phyloP scores from a whole-genome alignment of 2,888 invertebrate species.

The Drosophila infuscata region DNA sequence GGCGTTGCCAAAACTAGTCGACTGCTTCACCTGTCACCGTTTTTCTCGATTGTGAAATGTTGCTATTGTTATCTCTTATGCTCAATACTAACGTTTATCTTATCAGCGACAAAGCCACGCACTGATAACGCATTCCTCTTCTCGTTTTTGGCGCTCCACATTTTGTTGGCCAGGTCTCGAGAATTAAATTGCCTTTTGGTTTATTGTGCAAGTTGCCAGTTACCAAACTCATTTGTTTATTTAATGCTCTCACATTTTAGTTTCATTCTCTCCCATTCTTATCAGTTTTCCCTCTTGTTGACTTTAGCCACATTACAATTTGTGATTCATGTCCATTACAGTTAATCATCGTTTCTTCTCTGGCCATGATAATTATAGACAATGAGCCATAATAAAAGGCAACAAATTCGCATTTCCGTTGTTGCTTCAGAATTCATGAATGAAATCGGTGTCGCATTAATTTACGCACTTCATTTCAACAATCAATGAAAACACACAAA shows the following conservation, averaged over 20 bases:
- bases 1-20: conserved; percentile 64
- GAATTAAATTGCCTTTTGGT: conserved; percentile 6
- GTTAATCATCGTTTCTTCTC: conserved; percentile 63
- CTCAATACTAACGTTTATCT: conserved; percentile 49
- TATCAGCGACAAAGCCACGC: conserved; percentile 52
- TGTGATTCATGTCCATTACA: conserved; percentile 72
- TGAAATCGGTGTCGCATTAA: conserved; percentile 31
- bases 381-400: conserved; percentile 60
- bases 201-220: conserved; percentile 64
- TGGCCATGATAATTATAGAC: conserved; percentile 67
- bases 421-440: conserved; percentile 60
- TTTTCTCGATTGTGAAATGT: conserved; percentile 73
- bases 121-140: conserved; percentile 68
- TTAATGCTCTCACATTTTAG: conserved; percentile 39
- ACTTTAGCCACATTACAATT: conserved; percentile 49
- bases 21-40: conserved; percentile 57
- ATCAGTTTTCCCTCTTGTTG: conserved; percentile 38
- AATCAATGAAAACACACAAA: conserved; percentile 43
- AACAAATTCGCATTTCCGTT: conserved; percentile 56
- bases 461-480: conserved; percentile 54
- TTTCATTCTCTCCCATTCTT: conserved; percentile 1
- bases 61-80: conserved; percentile 59
- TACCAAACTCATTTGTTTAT: conserved; percentile 56
- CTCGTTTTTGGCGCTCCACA: conserved; percentile 39
- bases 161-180: conserved; percentile 41